Evolutionary conservation across 2,797 vertebrate genomes (phyloP).

Genomic region (Parambassis ranga): DNA sequence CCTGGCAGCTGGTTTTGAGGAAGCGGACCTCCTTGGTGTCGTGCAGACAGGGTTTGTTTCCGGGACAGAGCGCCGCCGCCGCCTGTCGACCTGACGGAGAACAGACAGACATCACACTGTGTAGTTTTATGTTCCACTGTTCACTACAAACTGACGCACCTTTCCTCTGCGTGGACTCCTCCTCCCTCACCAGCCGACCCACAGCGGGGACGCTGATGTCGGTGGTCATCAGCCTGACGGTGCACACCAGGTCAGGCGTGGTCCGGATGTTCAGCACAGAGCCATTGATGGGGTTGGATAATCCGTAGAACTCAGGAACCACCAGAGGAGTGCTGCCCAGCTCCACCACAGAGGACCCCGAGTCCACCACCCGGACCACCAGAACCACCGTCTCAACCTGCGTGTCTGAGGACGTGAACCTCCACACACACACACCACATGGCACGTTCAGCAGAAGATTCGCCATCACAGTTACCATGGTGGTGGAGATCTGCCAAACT

Average conservation of each 20-base stretch:
- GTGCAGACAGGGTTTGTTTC: conserved; percentile 72
- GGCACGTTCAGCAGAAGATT: not conserved
- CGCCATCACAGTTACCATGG: not conserved
- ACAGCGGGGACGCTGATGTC: conserved; percentile 63
- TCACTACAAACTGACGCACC: conserved; percentile 30
- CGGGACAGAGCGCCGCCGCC: conserved; percentile 53
- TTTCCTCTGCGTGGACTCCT: conserved; percentile 65
- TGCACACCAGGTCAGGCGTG: conserved; percentile 55
- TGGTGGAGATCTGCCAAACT: too few relatives aligned
- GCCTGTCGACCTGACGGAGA: conserved; percentile 62
- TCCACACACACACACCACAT: conserved; percentile 32
- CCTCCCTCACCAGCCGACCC: conserved; percentile 72
- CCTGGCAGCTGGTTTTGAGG: conserved; percentile 75
- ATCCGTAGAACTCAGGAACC: conserved; percentile 75
- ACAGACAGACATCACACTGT: not conserved
- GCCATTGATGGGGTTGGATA: conserved; percentile 74
- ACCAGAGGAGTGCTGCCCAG: conserved; percentile 72
- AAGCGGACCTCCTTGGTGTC: conserved; percentile 57
- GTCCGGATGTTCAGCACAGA: conserved; percentile 66
- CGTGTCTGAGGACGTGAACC: conserved; percentile 81
- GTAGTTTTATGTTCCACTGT: not conserved
- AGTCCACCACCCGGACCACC: conserved; percentile 65
- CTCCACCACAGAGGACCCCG: conserved; percentile 48
- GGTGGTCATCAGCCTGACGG: conserved; percentile 46
- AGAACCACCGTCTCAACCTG: conserved; percentile 71